phyloP scores from a whole-genome alignment of 2,797 vertebrate genomes.

The Enteromius argenteus region DNA sequence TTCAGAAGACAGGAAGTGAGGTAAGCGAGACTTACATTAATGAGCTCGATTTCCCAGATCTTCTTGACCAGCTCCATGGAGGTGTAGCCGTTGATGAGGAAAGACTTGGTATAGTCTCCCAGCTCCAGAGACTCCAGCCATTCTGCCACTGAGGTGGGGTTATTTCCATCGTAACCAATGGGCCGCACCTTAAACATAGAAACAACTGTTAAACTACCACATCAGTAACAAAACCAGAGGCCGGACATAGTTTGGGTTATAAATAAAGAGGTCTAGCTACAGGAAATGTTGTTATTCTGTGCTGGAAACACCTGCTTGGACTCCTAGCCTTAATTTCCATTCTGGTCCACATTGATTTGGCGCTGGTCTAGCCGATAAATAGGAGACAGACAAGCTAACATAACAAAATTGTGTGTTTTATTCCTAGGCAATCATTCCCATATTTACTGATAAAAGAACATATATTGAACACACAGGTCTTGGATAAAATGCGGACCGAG shows the following conservation, averaged over 20 bases:
- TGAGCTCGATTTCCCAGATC: slow-evolving; percentile 98
- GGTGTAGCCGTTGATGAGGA: slow-evolving; percentile 97
- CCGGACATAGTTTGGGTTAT: neutral
- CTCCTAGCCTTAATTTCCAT: neutral
- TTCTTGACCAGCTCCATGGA: slow-evolving; percentile 99
- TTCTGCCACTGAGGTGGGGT: slow-evolving; percentile 94
- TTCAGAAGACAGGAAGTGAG: slow-evolving; percentile 43
- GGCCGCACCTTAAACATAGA: slow-evolving; percentile 86
- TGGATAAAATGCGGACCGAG: slow-evolving; percentile 18
- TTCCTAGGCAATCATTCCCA: neutral
- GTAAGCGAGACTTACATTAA: slow-evolving; percentile 89
- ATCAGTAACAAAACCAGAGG: neutral
- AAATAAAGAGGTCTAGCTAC: neutral
- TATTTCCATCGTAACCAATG: slow-evolving; percentile 92
- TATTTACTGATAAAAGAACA: slow-evolving; percentile 14
- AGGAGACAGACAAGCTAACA: slow-evolving; percentile 1
- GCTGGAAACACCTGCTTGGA: slow-evolving; percentile 17
- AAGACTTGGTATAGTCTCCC: slow-evolving; percentile 97
- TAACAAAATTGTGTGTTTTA: neutral
- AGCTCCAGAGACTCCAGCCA: slow-evolving; percentile 97
- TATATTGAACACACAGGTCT: neutral
- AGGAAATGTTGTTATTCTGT: slow-evolving; percentile 23
- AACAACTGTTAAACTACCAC: neutral
- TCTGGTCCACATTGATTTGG: neutral
- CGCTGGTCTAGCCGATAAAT: neutral